Evolutionary conservation across 1,140 invertebrate species (phyloP).

Genomic region (Argopecten irradians): DNA sequence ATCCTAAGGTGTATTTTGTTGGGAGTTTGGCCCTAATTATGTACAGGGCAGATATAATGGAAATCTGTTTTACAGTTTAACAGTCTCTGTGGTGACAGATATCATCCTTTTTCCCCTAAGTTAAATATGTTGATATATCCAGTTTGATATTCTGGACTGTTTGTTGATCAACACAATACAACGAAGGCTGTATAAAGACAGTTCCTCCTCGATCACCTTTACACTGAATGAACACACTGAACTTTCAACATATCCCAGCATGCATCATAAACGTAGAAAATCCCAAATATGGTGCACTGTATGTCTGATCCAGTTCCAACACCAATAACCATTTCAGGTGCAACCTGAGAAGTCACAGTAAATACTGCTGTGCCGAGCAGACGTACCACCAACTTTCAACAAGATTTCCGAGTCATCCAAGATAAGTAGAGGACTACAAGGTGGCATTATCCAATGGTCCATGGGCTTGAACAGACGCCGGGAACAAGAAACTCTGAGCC

Average conservation of each 20-base stretch:
- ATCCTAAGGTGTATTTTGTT: not conserved
- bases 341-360: not conserved
- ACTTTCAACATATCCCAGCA: constrained; percentile 6
- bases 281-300: not conserved
- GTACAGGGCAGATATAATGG: not conserved
- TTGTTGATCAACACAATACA: not conserved
- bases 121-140: not conserved
- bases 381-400: not conserved
- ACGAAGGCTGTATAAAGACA: not conserved
- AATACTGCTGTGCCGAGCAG: not conserved
- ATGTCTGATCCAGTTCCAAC: not conserved
- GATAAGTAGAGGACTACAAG: not conserved
- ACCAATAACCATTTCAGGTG: not conserved
- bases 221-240: not conserved
- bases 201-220: not conserved
- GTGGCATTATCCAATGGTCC: not conserved
- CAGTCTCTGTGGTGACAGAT: not conserved
- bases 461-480: not conserved
- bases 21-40: not conserved
- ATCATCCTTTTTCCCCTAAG: not conserved
- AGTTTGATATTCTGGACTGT: not conserved
- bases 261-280: not conserved
- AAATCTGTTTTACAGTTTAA: not conserved
- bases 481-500: not conserved
- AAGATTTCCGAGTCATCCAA: not conserved